phyloP scores from a whole-genome alignment of 1,140 invertebrate genomes.

The Drosophila melanica region DNA sequence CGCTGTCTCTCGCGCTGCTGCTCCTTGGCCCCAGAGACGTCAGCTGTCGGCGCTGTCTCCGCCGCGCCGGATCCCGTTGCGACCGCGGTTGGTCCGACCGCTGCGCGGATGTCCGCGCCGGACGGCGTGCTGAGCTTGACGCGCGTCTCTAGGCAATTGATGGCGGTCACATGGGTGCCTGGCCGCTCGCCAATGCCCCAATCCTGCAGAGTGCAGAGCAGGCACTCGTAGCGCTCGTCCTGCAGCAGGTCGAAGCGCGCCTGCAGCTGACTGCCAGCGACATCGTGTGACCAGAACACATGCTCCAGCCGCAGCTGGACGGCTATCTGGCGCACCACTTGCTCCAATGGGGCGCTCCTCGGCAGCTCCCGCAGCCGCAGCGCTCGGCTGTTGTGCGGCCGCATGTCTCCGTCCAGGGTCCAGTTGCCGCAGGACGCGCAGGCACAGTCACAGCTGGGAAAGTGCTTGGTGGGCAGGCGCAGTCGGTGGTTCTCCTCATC shows the following conservation, averaged over 20 bases:
- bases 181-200: conserved; percentile 78
- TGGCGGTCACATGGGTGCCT: conserved; percentile 78
- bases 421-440: neutral
- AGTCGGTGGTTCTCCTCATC: conserved; percentile 41
- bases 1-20: conserved; percentile 33
- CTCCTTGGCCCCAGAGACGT: neutral
- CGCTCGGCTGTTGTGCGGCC: neutral
- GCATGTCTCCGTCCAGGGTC: neutral
- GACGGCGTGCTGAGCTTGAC: neutral
- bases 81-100: neutral
- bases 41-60: neutral
- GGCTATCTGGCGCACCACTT: conserved; percentile 45
- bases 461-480: neutral
- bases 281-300: conserved; percentile 62
- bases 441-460: neutral
- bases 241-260: conserved; percentile 76
- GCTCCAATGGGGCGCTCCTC: conserved; percentile 42
- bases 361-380: conserved; percentile 17
- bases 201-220: conserved; percentile 76
- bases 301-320: conserved; percentile 50
- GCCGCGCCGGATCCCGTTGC: neutral
- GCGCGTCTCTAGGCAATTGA: conserved; percentile 73
- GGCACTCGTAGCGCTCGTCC: conserved; percentile 78
- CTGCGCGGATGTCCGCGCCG: neutral
- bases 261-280: conserved; percentile 44